A percentile compares a stretch with the other conserved stretches of the same genome.
These are phyloP conservation scores for Coendou prehensilis DNA, from an alignment of 2,797 vertebrate genomes.

Conservation along the genomic window DNA sequence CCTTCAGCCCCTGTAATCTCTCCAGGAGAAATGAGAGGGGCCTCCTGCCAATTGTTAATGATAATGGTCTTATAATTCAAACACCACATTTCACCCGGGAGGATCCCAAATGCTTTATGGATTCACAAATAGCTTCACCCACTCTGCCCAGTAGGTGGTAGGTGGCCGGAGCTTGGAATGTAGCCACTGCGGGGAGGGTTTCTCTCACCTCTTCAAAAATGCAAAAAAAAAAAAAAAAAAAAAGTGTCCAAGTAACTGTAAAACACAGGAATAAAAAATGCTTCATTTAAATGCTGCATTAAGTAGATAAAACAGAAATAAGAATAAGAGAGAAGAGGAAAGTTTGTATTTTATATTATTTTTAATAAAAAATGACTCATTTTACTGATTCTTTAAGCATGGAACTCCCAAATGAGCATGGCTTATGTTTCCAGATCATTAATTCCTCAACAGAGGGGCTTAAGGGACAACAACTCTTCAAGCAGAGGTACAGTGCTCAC, in stretches of 20 bases:
- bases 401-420: neutral
- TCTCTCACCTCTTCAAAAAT: neutral
- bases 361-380: conserved; percentile 38
- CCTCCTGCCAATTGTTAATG: conserved; percentile 54
- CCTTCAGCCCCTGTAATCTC: conserved; percentile 1
- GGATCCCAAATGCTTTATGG: conserved; percentile 74
- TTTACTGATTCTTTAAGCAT: conserved; percentile 34
- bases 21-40: conserved; percentile 55
- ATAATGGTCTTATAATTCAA: conserved; percentile 79
- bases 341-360: conserved; percentile 54
- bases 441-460: neutral
- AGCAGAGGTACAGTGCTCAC: neutral
- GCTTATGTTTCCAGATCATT: conserved; percentile 44
- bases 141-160: conserved; percentile 35
- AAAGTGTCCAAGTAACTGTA: neutral
- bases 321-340: neutral
- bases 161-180: conserved; percentile 66
- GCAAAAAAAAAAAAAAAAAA: neutral
- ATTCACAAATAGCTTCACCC: conserved; percentile 75
- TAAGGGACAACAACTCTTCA: conserved; percentile 40
- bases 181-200: conserved; percentile 1
- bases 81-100: conserved; percentile 76
- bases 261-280: neutral
- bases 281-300: neutral
- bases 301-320: conserved; percentile 1